phyloP scores from a whole-genome alignment of 2,113 vertebrate species.

The Mus pahari region DNA sequence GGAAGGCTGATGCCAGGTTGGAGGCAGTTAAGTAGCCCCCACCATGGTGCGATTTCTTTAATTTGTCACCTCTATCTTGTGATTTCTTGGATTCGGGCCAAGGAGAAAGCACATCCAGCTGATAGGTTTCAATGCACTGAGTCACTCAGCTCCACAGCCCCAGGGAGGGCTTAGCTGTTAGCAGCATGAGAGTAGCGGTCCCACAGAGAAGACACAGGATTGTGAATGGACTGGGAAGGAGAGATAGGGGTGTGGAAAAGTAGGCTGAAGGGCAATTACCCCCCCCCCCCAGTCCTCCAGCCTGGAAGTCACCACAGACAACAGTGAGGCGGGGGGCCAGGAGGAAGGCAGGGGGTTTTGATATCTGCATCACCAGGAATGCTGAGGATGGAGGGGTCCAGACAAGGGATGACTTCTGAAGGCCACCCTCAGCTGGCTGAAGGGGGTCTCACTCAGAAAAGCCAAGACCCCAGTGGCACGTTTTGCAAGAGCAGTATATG shows the following conservation, averaged over 20 bases:
- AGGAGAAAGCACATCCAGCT: conserved; percentile 45
- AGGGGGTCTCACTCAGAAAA: not conserved
- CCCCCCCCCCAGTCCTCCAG: too few species aligned
- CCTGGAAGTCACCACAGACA: not conserved
- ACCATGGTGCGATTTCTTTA: conserved; percentile 28
- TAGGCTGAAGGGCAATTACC: not conserved
- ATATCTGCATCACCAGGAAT: not conserved
- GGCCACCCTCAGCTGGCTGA: not conserved
- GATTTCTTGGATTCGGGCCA: conserved; percentile 67
- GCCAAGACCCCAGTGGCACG: not conserved
- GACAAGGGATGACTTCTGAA: not conserved
- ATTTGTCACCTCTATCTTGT: conserved; percentile 41
- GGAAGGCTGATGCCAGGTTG: not conserved
- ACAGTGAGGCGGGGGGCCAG: not conserved
- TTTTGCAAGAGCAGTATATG: not conserved
- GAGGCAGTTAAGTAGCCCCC: conserved; percentile 3
- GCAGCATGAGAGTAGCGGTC: not conserved
- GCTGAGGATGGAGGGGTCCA: not conserved
- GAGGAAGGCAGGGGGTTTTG: too few species aligned
- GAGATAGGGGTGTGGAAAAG: not conserved
- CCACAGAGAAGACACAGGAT: not conserved
- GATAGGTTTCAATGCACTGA: not conserved
- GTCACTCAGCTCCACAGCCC: not conserved
- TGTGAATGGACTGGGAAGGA: not conserved
- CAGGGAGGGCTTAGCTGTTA: not conserved